Evolutionary conservation across 2,888 invertebrate genomes (phyloP), one percentile per base, ranked within the genome.

Genomic region (Caenorhabditis zanzibari): DNA sequence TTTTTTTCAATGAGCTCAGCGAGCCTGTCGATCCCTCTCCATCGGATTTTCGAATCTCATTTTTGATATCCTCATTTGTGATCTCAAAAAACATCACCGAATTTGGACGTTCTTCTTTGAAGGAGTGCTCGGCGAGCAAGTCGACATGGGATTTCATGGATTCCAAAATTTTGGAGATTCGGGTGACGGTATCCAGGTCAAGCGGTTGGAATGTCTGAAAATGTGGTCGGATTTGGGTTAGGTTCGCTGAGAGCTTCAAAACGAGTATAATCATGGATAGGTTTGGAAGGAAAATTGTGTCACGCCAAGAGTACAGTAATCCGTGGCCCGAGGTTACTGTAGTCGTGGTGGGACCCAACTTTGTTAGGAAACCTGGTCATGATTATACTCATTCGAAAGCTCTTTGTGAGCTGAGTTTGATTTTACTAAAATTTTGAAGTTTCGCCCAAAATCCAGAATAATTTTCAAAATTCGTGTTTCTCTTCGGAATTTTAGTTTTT

Each of bases 71-170:
- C 16, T 82, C 76, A 35, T 72, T 63, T 38, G 82, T 82, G 9
- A 82, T 68, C 26, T 82, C 82, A 26, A 82, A 66, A n/a, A 73
- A 72, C 5, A 82, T 19, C 44, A 82, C 72, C 0, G 82, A 82
- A 16, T 72, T 73, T 9, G 74, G 69, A 9, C 72, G 82, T 7
- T 56, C 64, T 9, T 68, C 66, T 54, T 69, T 77, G 63, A 77
- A 77, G 1, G 59, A 26, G 61, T 71, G 71, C 44, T 77, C 77
- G 19, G 58, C 7, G 47, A 80, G 72, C 26, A 58, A 28, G 0
- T 69, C 54, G 1, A 69, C 59, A 24, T 12, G 41, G 14, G 81
- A 14, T 38, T 44, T 64, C 58, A 80, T 41, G 35, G 79, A 63
- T 7, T 75, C 81, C 3, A 75, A 32, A 2, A 81, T 24, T 63